Evolutionary conservation across 2,113 vertebrate species (phyloP).

Genomic region (Thryonomys swinderianus): DNA sequence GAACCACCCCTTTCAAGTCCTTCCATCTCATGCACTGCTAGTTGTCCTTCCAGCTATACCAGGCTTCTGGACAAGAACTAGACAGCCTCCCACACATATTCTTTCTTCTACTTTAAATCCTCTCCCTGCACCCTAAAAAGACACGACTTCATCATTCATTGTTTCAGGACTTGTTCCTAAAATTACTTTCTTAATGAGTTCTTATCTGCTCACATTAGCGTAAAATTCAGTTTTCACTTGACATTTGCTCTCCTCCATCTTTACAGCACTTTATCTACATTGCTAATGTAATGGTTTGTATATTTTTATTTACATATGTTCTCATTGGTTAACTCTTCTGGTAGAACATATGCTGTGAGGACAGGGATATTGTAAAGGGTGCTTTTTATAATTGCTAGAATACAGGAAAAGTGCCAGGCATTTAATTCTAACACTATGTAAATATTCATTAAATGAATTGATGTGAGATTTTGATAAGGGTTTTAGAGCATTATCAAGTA

Average conservation of each 20-base stretch:
- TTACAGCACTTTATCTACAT: background rate
- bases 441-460: background rate
- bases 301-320: background rate
- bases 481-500: background rate
- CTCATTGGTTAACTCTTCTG: background rate
- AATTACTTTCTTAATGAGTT: background rate
- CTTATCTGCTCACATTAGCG: background rate
- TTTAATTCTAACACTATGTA: background rate
- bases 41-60: rapidly evolving
- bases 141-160: background rate
- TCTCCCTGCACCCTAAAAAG: no score
- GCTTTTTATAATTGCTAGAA: background rate
- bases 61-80: background rate
- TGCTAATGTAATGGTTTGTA: background rate
- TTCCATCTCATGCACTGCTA: no score
- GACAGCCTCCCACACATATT: rapidly evolving
- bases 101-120: background rate
- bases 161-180: background rate
- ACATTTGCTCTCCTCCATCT: background rate
- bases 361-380: background rate
- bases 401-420: background rate
- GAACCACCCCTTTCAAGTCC: background rate
- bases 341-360: background rate
- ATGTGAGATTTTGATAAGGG: background rate
- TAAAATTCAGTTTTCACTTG: background rate